phyloP scores from a whole-genome alignment of 2,888 invertebrate species.

The Pegoplata infirma region DNA sequence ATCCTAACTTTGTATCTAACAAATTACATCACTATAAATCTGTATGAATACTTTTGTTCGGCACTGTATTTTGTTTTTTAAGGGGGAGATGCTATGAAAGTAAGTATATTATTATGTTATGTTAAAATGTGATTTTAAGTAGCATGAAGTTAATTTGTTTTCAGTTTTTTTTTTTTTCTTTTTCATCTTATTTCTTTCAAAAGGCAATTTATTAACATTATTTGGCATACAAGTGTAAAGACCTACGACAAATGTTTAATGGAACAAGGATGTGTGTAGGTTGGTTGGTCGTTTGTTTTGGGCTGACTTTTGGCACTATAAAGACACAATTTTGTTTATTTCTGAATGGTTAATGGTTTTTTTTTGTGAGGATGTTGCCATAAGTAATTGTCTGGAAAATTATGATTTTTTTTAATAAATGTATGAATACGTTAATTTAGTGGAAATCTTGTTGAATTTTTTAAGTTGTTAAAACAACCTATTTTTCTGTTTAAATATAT shows the following conservation, averaged over 20 bases:
- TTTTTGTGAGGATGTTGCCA: constrained; percentile 20
- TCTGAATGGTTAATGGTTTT: constrained; percentile 23
- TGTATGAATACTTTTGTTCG: too few relatives aligned
- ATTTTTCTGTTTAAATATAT: too few relatives aligned
- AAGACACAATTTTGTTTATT: constrained; percentile 19
- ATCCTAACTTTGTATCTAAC: too few relatives aligned
- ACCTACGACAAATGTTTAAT: neutral
- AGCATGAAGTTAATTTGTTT: constrained; percentile 46
- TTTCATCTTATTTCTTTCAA: constrained; percentile 2
- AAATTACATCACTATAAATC: too few relatives aligned
- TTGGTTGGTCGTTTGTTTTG: constrained; percentile 1
- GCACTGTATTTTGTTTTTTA: neutral
- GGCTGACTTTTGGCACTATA: constrained; percentile 15
- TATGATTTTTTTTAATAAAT: constrained; percentile 22
- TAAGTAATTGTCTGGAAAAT: constrained; percentile 57
- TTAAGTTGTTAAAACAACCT: neutral
- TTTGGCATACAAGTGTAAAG: constrained; percentile 6
- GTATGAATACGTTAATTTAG: constrained; percentile 10
- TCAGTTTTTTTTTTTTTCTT: too few relatives aligned
- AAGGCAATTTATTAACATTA: constrained; percentile 53
- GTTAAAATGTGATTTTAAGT: constrained; percentile 41
- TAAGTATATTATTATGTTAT: neutral
- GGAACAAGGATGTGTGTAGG: constrained; percentile 14
- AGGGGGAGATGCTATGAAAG: neutral
- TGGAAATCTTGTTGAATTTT: neutral